Conservation (phyloP, 2,888 invertebrate genomes). For the Tetranychus truncatus region DNA sequence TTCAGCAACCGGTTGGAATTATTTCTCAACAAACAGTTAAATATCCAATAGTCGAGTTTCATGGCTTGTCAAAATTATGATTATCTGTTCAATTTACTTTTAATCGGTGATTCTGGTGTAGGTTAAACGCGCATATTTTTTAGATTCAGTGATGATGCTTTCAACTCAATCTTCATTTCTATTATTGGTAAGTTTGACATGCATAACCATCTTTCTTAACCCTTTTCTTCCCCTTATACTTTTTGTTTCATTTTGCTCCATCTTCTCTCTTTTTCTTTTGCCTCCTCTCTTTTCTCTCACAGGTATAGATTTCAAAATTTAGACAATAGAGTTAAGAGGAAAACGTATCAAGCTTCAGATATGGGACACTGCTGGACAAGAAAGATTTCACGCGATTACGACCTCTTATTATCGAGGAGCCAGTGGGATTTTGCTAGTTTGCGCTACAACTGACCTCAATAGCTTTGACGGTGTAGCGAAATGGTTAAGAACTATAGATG, state of each 20-base stretch:
- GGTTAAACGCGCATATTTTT: constrained; percentile 43
- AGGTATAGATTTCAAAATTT: constrained; percentile 97
- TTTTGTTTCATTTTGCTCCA: neutral
- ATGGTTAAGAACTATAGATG: constrained; percentile 93
- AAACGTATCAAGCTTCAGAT: constrained; percentile 94
- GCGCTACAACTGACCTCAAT: constrained; percentile 90
- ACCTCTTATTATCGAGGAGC: constrained; percentile 94
- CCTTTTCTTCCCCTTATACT: neutral
- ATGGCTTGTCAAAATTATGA: constrained; percentile 33
- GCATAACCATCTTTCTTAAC: neutral
- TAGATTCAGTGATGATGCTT: constrained; percentile 42
- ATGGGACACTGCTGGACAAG: constrained; percentile 87
- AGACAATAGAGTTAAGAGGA: constrained; percentile 82
- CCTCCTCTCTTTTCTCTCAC: constrained; percentile 31
- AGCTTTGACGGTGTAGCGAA: constrained; percentile 97
- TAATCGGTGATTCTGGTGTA: constrained; percentile 43
- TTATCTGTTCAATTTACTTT: constrained; percentile 41
- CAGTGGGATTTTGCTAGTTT: constrained; percentile 86
- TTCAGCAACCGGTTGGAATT: too few relatives aligned
- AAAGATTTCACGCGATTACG: constrained; percentile 93
- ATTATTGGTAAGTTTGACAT: constrained; percentile 36
- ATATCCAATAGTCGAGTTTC: neutral
- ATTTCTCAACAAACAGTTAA: too few relatives aligned
- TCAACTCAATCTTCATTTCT: constrained; percentile 43
- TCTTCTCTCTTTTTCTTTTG: constrained; percentile 5